Conservation (phyloP, 1,140 invertebrate genomes). For the Spodoptera frugiperda region DNA sequence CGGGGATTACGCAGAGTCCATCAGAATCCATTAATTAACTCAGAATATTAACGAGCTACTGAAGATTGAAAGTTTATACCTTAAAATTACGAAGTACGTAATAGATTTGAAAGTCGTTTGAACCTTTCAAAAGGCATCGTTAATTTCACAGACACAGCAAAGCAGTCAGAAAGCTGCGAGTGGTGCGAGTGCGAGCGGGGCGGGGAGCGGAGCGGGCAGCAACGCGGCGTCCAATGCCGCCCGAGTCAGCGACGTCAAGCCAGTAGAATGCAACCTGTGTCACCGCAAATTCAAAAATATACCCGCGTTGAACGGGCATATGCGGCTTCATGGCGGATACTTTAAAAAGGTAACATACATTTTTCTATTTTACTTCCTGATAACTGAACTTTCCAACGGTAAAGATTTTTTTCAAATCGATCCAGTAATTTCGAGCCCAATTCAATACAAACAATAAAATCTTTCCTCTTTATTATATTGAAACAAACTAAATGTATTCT, state of each 20-base stretch:
- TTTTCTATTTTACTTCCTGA: no score
- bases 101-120: slow-evolving; percentile 78
- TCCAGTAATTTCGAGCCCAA: no score
- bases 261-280: slow-evolving; percentile 97
- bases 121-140: slow-evolving; percentile 75
- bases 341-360: slow-evolving; percentile 97
- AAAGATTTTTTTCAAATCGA: no score
- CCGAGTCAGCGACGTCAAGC: slow-evolving; percentile 87
- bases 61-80: slow-evolving; percentile 77
- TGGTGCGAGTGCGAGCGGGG: slow-evolving; percentile 59
- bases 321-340: slow-evolving; percentile 98
- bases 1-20: slow-evolving; percentile 69
- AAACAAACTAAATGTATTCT: no score
- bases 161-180: slow-evolving; percentile 70
- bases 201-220: slow-evolving; percentile 51
- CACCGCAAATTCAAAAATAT: slow-evolving; percentile 98
- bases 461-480: neutral
- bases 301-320: slow-evolving; percentile 98
- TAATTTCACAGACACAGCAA: slow-evolving; percentile 77
- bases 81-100: slow-evolving; percentile 81
- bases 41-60: slow-evolving; percentile 80
- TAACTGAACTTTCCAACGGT: no score
- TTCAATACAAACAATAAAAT: no score
- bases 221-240: slow-evolving; percentile 39
- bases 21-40: slow-evolving; percentile 83